These are phyloP conservation scores for Bombylius discolor DNA, from an alignment of 2,888 invertebrate genomes.

Conservation along the genomic window DNA sequence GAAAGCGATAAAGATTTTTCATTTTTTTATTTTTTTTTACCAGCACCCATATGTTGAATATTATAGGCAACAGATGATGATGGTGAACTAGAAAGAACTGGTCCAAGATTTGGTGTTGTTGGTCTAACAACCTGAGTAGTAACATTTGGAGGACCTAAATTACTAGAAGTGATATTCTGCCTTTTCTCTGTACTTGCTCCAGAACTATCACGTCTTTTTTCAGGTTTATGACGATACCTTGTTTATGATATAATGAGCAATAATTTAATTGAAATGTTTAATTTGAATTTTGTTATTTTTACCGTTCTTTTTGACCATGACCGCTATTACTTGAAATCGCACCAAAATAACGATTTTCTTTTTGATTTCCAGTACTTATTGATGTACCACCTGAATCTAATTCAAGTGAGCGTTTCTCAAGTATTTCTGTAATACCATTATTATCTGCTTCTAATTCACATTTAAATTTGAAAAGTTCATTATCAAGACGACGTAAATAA, in stretches of 20 bases:
- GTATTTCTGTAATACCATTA: conserved; percentile 89
- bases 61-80: conserved; percentile 45
- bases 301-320: conserved; percentile 14
- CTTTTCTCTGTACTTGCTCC: conserved; percentile 38
- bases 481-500: conserved; percentile 72
- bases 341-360: conserved; percentile 62
- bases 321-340: conserved; percentile 19
- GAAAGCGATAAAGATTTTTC: background rate
- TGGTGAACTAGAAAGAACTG: conserved; percentile 23
- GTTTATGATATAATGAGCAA: background rate
- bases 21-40: conserved; percentile 26
- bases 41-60: conserved; percentile 73
- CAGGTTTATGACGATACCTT: conserved; percentile 51
- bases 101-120: conserved; percentile 24
- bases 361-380: conserved; percentile 54
- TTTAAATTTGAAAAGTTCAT: conserved; percentile 92
- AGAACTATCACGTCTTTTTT: conserved; percentile 60
- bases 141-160: conserved; percentile 10
- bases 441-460: conserved; percentile 98
- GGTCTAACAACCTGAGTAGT: conserved; percentile 18
- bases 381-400: conserved; percentile 48
- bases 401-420: conserved; percentile 87
- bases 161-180: conserved; percentile 21
- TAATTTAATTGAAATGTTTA: too few relatives aligned
- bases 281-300: background rate